Percentiles rank a stretch among this genome's conserved stretches.
phyloP scores from a whole-genome alignment of 2,113 vertebrate species.

The Deroptyus accipitrinus region DNA sequence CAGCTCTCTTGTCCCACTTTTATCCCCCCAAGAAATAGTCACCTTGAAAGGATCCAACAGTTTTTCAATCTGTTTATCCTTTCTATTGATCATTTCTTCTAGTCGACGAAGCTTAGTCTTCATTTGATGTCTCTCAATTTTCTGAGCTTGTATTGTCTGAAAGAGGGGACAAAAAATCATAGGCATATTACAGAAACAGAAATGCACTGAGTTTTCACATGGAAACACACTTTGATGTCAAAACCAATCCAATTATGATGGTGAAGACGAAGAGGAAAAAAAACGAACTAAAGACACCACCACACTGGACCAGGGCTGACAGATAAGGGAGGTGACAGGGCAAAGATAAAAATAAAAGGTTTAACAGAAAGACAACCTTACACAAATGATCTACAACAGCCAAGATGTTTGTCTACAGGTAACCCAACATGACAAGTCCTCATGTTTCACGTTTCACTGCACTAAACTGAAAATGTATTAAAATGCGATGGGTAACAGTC shows the following conservation, averaged over 20 bases:
- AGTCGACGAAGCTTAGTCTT: constrained; percentile 87
- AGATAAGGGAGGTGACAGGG: not conserved
- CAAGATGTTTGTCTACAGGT: not conserved
- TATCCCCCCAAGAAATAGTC: not conserved
- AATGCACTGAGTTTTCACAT: not conserved
- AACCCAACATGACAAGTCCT: not conserved
- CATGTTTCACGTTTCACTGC: not conserved
- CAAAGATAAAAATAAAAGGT: not conserved
- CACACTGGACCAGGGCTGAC: not conserved
- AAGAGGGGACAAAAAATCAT: not conserved
- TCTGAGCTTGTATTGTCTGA: constrained; percentile 86
- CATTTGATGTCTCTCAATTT: constrained; percentile 82
- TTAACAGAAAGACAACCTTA: not conserved
- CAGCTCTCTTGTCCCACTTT: not conserved
- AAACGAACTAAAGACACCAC: not conserved
- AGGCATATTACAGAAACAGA: not conserved
- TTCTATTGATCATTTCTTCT: constrained; percentile 86
- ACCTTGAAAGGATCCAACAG: constrained; percentile 86
- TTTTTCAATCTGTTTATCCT: constrained; percentile 91
- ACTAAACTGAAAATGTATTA: not conserved
- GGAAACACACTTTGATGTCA: not conserved
- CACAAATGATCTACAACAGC: not conserved
- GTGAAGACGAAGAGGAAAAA: not conserved
- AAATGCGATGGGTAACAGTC: not conserved
- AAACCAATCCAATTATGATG: not conserved